These are phyloP conservation scores for Hypomecis atomaria DNA, from an alignment of 2,888 invertebrate species.

Conservation along the genomic window DNA sequence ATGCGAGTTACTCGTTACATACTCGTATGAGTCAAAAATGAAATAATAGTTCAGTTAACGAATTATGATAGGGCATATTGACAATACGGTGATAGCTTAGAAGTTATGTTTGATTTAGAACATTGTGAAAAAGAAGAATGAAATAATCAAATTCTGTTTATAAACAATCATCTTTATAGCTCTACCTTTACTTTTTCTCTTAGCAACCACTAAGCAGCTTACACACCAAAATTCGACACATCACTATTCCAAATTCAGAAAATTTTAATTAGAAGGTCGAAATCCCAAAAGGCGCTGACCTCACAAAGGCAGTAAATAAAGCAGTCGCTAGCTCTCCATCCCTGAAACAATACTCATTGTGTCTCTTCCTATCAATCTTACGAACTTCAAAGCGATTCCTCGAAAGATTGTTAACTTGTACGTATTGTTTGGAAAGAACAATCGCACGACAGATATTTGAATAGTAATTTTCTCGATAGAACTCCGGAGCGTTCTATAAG, in stretches of 20 bases:
- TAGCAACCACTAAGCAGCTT: too few species aligned
- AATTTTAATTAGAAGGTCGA: neutral
- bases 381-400: constrained; percentile 41
- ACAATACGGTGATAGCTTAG: too few species aligned
- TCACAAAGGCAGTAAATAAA: constrained; percentile 8
- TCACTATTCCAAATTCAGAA: neutral
- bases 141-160: too few species aligned
- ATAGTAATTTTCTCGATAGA: constrained; percentile 33
- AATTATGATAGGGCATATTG: too few species aligned
- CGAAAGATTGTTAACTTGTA: constrained; percentile 41
- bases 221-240: too few species aligned
- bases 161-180: too few species aligned
- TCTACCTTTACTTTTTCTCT: too few species aligned
- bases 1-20: too few species aligned
- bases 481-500: constrained; percentile 19
- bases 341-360: constrained; percentile 54
- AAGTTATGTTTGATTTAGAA: too few species aligned
- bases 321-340: constrained; percentile 8
- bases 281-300: constrained; percentile 1
- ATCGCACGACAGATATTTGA: constrained; percentile 40
- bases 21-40: too few species aligned
- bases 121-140: too few species aligned
- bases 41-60: too few species aligned
- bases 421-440: constrained; percentile 38
- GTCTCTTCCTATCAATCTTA: constrained; percentile 48